Evolutionary conservation across 2,797 vertebrate species (phyloP).

Genomic region (Danionella dracula): DNA sequence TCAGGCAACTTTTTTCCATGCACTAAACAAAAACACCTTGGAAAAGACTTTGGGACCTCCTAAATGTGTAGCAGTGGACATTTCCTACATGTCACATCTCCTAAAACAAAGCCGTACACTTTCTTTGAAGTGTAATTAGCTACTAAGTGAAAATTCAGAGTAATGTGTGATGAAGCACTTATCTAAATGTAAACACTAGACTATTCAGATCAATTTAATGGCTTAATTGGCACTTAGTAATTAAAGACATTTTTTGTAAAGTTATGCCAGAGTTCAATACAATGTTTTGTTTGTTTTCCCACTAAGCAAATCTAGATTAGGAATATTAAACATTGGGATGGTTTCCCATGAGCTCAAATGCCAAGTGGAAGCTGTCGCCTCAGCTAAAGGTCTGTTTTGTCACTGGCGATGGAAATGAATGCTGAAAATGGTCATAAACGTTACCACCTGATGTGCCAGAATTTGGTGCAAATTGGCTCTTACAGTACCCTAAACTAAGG

Average conservation of each 20-base stretch:
- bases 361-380: slow-evolving; percentile 75
- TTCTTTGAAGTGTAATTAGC: neutral
- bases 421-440: slow-evolving; percentile 80
- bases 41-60: slow-evolving; percentile 62
- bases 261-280: neutral
- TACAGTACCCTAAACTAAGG: neutral
- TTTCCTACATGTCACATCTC: neutral
- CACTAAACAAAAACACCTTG: slow-evolving; percentile 76
- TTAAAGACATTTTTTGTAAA: neutral
- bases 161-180: neutral
- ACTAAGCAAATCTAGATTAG: neutral
- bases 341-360: slow-evolving; percentile 58
- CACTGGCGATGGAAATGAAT: slow-evolving; percentile 70
- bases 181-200: neutral
- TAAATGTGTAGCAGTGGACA: slow-evolving; percentile 78
- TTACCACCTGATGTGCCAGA: neutral
- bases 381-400: slow-evolving; percentile 66
- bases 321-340: neutral
- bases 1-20: slow-evolving; percentile 48
- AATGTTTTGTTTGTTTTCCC: neutral
- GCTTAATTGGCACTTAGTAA: neutral
- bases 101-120: neutral
- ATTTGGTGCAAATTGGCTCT: slow-evolving; percentile 31
- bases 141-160: neutral
- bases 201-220: too few species aligned